Base-by-base conservation (phyloP, 1,140 invertebrate species). In the Philaenus spumarius region DNA sequence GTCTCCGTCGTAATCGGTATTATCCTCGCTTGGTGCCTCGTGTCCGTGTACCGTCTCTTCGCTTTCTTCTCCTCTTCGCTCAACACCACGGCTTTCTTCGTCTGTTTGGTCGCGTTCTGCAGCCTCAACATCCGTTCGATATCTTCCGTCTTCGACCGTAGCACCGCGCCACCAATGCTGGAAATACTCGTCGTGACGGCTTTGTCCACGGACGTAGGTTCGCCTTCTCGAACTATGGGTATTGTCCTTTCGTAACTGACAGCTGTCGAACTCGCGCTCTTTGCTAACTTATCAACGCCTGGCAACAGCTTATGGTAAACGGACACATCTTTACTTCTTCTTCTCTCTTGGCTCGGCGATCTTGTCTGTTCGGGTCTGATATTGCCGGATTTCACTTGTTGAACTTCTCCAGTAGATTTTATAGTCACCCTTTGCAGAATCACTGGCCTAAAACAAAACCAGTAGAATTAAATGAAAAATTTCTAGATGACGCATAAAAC, bases 91-190 rank as follows among this genome's bases (percentile, higher is more conserved):
- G 34, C 22, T 26, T 55, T 55, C 24, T 53, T 53, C 6, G 3
- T 46, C 34, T 57, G 55, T 20, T 57, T 60, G 19, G 47, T 14
- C 12, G 9, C 20, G 12, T 15, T 55, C 24, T 60, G 61, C 61
- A 75, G 73, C 19, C 72, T 74, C 19, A 80, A 51, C 68, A 83
- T 81, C 63, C 80, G 75, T 64, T 85, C 82, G 61, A 85, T 82
- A 60, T 85, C 82, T 0, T 80, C 82, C 0, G 82, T 84, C 69
- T 83, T 83, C 2, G 83, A 84, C 61, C 79, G 74, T 51, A 85
- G 67, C 24, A 85, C 82, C 15, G 80, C 82, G 24, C 82, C 81
- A 7, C 82, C 82, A 48, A 85, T 83, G 60, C 75, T 83, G 0
- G 81, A 79, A 63, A 85, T 85, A 64, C 78, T 82, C 2, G 81